Evolutionary conservation across 2,888 invertebrate species (phyloP).

Genomic region (Aspidiotus rigidus): DNA sequence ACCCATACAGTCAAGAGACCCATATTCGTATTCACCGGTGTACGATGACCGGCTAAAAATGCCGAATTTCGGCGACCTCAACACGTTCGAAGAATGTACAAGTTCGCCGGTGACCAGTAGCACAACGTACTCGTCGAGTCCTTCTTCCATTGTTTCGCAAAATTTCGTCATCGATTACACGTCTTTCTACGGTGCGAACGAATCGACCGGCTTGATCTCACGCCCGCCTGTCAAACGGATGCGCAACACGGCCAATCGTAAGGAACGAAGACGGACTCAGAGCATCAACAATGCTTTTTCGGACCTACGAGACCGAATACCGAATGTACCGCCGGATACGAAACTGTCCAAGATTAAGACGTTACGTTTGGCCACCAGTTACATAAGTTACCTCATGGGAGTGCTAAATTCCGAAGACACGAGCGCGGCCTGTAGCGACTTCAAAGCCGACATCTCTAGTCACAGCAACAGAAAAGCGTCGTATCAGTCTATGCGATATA

Average conservation of each 20-base stretch:
- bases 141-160: conserved; percentile 5
- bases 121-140: conserved; percentile 7
- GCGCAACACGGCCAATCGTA: conserved; percentile 85
- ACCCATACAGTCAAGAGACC: not conserved
- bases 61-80: conserved; percentile 4
- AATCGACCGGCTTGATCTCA: conserved; percentile 14
- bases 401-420: conserved; percentile 73
- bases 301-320: conserved; percentile 84
- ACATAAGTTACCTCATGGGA: conserved; percentile 84
- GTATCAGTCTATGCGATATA: not conserved
- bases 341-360: conserved; percentile 86
- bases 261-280: conserved; percentile 81
- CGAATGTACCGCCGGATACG: conserved; percentile 91
- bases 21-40: not conserved
- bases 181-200: conserved; percentile 1
- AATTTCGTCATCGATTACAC: not conserved
- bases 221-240: conserved; percentile 60
- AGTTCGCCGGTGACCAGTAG: conserved; percentile 3
- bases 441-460: conserved; percentile 60
- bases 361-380: conserved; percentile 79
- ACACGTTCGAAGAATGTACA: not conserved
- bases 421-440: conserved; percentile 47
- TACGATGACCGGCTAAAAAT: not conserved
- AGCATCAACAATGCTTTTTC: conserved; percentile 93
- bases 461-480: conserved; percentile 7